Evolutionary conservation across 2,113 vertebrate species (phyloP).

Genomic region (Leucoraja erinaceus): DNA sequence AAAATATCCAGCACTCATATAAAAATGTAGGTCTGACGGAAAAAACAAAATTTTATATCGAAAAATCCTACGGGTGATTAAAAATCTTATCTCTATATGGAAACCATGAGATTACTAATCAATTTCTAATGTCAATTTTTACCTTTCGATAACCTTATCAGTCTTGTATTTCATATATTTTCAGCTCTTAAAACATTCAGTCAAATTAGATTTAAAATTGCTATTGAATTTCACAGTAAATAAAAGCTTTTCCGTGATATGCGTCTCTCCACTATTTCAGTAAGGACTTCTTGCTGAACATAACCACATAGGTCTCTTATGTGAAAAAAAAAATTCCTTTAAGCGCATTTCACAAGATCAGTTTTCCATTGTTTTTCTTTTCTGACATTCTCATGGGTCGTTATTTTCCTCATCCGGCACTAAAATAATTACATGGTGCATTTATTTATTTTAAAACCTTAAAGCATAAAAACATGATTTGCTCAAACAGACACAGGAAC

Average conservation of each 20-base stretch:
- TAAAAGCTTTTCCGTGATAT: neutral
- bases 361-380: neutral
- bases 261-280: neutral
- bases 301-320: neutral
- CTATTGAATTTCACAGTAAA: neutral
- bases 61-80: neutral
- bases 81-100: neutral
- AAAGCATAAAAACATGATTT: neutral
- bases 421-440: neutral
- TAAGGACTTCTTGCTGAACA: neutral
- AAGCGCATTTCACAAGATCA: neutral
- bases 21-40: neutral
- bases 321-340: neutral
- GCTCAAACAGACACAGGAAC: neutral
- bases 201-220: neutral
- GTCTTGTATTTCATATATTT: neutral
- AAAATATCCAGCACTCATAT: neutral
- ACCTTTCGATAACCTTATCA: neutral
- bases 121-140: neutral
- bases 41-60: neutral
- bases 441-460: too few species aligned
- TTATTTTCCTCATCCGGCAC: neutral
- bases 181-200: neutral
- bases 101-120: neutral
- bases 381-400: neutral